Evolutionary conservation across 1,140 invertebrate species (phyloP), one percentile per base, ranked within the genome.

Genomic region (Drosophila ercepeae): DNA sequence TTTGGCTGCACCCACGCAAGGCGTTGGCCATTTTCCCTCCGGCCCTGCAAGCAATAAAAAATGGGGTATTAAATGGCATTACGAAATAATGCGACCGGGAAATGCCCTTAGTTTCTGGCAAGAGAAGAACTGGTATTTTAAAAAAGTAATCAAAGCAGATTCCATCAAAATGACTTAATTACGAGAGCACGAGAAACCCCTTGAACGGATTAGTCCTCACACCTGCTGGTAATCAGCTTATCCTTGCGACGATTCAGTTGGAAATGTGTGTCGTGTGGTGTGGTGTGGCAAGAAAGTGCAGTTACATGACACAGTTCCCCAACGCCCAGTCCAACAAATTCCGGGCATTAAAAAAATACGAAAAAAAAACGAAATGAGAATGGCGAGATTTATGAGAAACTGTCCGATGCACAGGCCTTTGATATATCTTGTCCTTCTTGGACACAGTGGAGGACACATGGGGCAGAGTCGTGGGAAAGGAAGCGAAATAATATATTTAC

Each of bases 1-100:
- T 86, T 75, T 52, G 61, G 58, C 51, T 74, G 79, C 79, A 83
- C 70, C 79, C 79, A 84, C 79, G 79, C 79, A 65, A 74, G 53
- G 60, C 75, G 57, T 57, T 86, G 65, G 64, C 76, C 81, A 86
- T 83, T 83, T 83, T 71, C 49, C 65, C 64, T 69, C 60, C 45
- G 59, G 65, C 55, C 75, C 79, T 83, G 71, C 64, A 71, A 71
- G 65, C 34, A 71, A 59, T 51, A 53, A 54, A 71, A 42, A 51
- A 45, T 27, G 27, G 46, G 27, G 9, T 44, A 27, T 67, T 58
- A 48, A 11, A 11, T 19, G 32, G 19, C 29, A 39, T 25, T 19
- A 19, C 14, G 5, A 25, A 21, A 6, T 13, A 23, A 50, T 23
- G 4, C 46, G 21, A 29, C 46, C 13, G 16, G 13, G 39, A 32